Percentiles rank a stretch among this genome's conserved stretches.
Conservation (phyloP, 2,888 invertebrate genomes). For the Rhagonycha lutea region DNA sequence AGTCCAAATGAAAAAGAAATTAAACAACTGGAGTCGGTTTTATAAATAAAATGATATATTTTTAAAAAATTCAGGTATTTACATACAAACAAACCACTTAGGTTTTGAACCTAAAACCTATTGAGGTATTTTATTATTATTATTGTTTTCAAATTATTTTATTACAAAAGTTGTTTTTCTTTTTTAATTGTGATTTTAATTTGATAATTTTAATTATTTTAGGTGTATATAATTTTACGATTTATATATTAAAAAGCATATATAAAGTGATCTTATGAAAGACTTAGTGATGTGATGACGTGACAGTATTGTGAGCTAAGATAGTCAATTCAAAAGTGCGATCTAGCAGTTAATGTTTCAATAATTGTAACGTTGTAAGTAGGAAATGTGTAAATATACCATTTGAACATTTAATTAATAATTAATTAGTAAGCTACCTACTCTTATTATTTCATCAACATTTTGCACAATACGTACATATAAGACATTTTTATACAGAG, state of each 20-base stretch:
- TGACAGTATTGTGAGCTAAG: conserved; percentile 29
- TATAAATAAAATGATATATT: conserved; percentile 55
- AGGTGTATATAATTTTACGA: conserved; percentile 10
- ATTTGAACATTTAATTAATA: conserved; percentile 22
- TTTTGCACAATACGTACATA: conserved; percentile 14
- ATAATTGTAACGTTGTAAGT: conserved; percentile 26
- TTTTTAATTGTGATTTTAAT: conserved; percentile 13
- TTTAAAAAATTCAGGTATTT: conserved; percentile 3
- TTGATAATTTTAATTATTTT: conserved; percentile 3
- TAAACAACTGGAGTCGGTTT: conserved; percentile 75
- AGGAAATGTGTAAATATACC: conserved; percentile 30
- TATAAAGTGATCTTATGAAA: conserved; percentile 10
- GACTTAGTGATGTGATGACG: conserved; percentile 25
- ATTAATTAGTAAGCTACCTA: conserved; percentile 10
- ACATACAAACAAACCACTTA: neutral
- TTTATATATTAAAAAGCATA: neutral
- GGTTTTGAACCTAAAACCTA: neutral
- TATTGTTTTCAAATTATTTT: conserved; percentile 2
- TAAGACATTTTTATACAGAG: neutral
- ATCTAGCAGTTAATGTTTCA: conserved; percentile 26
- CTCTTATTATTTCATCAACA: conserved; percentile 13
- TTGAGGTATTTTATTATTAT: neutral
- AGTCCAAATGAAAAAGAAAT: conserved; percentile 62
- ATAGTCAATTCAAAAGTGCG: conserved; percentile 29
- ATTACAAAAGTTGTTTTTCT: conserved; percentile 4